Conservation (phyloP, 2,113 vertebrate species). For the Macrotus californicus region DNA sequence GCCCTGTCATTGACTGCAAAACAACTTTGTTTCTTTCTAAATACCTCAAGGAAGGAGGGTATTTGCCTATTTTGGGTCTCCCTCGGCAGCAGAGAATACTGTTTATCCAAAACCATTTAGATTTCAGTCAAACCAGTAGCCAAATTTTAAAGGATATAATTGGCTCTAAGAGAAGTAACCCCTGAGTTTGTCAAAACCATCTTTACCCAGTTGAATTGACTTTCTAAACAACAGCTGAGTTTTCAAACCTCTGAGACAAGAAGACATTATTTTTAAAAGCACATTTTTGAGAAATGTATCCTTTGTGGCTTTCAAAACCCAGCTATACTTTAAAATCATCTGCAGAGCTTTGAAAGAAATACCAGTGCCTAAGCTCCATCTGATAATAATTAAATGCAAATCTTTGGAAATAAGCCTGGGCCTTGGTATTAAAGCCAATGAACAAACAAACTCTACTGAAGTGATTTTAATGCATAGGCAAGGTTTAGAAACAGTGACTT, state of each 20-base stretch:
- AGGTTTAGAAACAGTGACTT: background rate
- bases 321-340: background rate
- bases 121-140: background rate
- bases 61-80: background rate
- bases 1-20: background rate
- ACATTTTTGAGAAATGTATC: background rate
- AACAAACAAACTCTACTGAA: background rate
- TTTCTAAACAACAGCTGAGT: background rate
- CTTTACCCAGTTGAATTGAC: background rate
- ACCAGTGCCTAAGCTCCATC: background rate
- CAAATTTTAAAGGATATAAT: background rate
- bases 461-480: background rate
- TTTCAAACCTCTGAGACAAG: background rate
- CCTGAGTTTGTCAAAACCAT: background rate
- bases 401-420: background rate
- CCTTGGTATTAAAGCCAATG: background rate
- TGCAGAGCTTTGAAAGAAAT: background rate
- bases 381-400: background rate
- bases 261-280: background rate
- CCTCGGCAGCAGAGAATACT: background rate
- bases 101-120: background rate
- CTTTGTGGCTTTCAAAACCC: background rate
- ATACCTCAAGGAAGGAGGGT: background rate
- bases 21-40: background rate
- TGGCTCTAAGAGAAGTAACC: background rate